Conservation (phyloP, 2,113 vertebrate species). For the Atlantisia rogersi region DNA sequence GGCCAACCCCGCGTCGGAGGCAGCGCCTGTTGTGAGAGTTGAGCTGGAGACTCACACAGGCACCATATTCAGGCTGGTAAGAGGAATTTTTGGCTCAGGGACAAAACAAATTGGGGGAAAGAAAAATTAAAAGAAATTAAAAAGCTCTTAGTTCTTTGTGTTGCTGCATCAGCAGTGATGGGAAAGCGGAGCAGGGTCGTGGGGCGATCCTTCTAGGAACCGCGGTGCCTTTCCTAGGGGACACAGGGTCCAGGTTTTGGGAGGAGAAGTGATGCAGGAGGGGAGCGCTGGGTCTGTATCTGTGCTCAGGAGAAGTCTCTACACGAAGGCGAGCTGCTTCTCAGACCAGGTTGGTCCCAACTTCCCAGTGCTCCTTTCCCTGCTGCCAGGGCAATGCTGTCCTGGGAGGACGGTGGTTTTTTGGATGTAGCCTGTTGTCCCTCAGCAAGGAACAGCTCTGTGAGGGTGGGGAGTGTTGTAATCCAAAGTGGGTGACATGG, state of each 20-base stretch:
- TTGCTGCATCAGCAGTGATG: neutral
- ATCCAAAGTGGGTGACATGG: slow-evolving; percentile 57
- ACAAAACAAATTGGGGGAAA: slow-evolving; percentile 43
- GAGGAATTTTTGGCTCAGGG: slow-evolving; percentile 35
- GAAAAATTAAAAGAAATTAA: neutral
- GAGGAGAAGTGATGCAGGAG: neutral
- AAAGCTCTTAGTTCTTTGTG: neutral
- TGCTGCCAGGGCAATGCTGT: neutral
- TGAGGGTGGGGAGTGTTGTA: slow-evolving; percentile 31
- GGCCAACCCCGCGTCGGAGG: slow-evolving; percentile 1
- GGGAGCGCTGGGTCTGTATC: neutral
- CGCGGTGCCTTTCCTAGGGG: fast-evolving
- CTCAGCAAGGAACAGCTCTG: neutral
- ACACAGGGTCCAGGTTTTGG: neutral
- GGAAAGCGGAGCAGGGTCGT: neutral
- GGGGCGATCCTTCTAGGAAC: neutral
- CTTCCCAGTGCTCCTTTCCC: neutral
- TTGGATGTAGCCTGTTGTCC: neutral
- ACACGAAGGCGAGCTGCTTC: neutral
- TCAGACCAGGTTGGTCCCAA: neutral
- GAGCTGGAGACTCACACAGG: slow-evolving; percentile 20
- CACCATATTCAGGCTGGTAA: slow-evolving; percentile 11
- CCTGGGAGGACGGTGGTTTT: neutral
- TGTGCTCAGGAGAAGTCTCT: neutral
- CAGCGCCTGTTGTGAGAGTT: neutral